Evolutionary conservation across 2,888 invertebrate species (phyloP), one percentile per base, ranked within the genome.

Genomic region (Galeruca laticollis): DNA sequence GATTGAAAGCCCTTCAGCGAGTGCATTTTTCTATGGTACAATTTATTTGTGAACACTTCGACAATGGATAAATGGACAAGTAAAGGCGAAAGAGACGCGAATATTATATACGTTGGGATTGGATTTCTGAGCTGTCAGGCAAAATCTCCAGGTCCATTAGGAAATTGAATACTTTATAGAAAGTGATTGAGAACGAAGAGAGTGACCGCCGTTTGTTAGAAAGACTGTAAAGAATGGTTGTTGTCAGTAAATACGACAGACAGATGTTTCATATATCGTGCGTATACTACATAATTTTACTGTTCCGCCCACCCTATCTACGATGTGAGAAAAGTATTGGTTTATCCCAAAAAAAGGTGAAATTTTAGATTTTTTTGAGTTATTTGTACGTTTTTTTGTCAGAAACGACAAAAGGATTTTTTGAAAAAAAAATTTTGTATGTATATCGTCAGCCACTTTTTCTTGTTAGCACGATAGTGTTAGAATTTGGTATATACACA

Each of bases 101-200:
- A 64, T 69, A 67, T 67, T 70, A 70, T 70, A 67, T 10, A 13
- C 68, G 68, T 71, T 60, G 60, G 71, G 68, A 71, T 71, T 64
- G 71, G 59, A 71, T 71, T 71, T 56, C 60, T 56, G 62, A 61
- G 57, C 68, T 68, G 71, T 68, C 71, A 64, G 56, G 60, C 47
- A 51, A 60, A 62, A 68, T 71, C 67, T 64, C 68, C 40, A 49
- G 71, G 63, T 68, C 68, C 71, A 71, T 71, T 67, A 71, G 71
- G 63, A 64, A 71, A 71, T 71, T 63, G 67, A 71, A 71, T 68
- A 63, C 20, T n/a, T n/a, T 49, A 40, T 10, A 59, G 59, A 49
- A 65, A 65, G 65, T 65, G 65, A 65, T 65, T 60, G 66, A 66
- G 51, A 52, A 49, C 57, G 33, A n/a, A 49, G 57, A n/a, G 56